phyloP scores from a whole-genome alignment of 2,888 invertebrate genomes.

The Leistus spinibarbis region DNA sequence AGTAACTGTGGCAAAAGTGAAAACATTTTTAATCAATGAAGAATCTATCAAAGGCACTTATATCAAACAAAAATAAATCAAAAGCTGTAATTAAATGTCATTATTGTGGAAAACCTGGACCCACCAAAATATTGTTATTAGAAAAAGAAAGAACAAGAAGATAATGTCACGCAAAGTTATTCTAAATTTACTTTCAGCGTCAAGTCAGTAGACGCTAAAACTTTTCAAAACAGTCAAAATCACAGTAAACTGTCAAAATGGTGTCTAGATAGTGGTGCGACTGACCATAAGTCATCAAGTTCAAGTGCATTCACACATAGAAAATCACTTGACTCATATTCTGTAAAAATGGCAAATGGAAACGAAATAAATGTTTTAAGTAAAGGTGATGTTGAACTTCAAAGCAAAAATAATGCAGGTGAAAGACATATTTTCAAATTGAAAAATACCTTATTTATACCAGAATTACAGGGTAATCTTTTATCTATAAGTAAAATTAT shows the following conservation, averaged over 20 bases:
- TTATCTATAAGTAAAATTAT: slow-evolving; percentile 1
- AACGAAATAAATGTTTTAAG: not conserved
- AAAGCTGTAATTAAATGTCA: not conserved
- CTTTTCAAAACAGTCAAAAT: too few species aligned
- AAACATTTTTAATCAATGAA: slow-evolving; percentile 20
- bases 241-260: too few species aligned
- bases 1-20: slow-evolving; percentile 8
- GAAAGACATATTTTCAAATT: not conserved
- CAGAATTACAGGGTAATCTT: slow-evolving; percentile 11
- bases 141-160: not conserved
- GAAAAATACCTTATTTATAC: slow-evolving; percentile 11
- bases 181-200: too few species aligned
- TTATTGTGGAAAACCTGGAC: slow-evolving; percentile 13
- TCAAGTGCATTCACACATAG: not conserved
- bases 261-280: not conserved
- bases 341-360: not conserved
- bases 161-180: too few species aligned
- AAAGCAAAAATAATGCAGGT: not conserved
- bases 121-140: slow-evolving; percentile 14
- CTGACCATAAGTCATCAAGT: not conserved
- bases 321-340: not conserved
- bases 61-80: slow-evolving; percentile 10
- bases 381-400: too few species aligned
- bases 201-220: too few species aligned
- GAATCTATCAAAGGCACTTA: slow-evolving; percentile 16